Conservation (phyloP, 1,140 invertebrate genomes). For the Brevipalpus yothersi region DNA sequence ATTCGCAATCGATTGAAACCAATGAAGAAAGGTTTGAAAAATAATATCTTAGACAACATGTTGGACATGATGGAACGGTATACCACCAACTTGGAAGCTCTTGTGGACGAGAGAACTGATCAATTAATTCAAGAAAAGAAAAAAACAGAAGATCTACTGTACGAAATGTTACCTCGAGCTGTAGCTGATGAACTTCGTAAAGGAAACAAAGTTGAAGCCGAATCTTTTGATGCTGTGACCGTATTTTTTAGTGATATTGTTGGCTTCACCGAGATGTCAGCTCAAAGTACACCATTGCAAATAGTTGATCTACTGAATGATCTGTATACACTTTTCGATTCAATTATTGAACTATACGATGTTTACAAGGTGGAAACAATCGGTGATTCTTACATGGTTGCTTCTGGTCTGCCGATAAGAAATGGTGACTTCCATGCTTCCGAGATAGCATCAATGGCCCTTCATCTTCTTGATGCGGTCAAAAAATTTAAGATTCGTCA, state of each 20-base stretch:
- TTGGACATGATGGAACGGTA: conserved; percentile 87
- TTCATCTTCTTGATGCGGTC: conserved; percentile 68
- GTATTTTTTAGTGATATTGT: conserved; percentile 98
- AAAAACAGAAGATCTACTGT: conserved; percentile 72
- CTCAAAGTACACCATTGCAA: conserved; percentile 66
- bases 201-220: conserved; percentile 72
- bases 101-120: conserved; percentile 64
- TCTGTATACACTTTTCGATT: conserved; percentile 78
- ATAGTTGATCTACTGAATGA: conserved; percentile 84
- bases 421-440: conserved; percentile 75
- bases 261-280: conserved; percentile 86
- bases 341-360: conserved; percentile 82
- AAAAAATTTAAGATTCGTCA: conserved; percentile 74
- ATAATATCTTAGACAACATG: conserved; percentile 51
- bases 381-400: conserved; percentile 80
- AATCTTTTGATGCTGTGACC: conserved; percentile 73
- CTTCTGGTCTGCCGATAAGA: conserved; percentile 61
- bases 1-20: conserved; percentile 52
- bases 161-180: conserved; percentile 66
- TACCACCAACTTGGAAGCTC: conserved; percentile 71
- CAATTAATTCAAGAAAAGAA: conserved; percentile 70
- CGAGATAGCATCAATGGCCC: conserved; percentile 86
- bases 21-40: conserved; percentile 54
- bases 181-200: conserved; percentile 38
- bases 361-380: conserved; percentile 96